phyloP scores from a whole-genome alignment of 2,797 vertebrate genomes.

The Lepus townsendii region DNA sequence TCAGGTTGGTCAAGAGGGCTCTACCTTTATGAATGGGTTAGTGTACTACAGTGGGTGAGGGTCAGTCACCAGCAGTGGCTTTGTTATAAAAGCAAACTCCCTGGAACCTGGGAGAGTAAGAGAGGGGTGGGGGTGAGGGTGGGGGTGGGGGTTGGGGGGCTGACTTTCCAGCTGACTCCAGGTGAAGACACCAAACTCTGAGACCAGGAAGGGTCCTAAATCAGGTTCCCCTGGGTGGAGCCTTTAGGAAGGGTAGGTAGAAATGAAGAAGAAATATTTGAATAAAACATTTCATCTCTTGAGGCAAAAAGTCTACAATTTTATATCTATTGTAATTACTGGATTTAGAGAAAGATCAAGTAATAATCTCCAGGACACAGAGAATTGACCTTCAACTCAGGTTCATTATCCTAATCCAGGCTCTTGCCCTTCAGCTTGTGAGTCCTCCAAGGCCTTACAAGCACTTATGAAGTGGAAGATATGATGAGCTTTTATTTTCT shows the following conservation, averaged over 20 bases:
- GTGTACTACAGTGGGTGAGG: too few species aligned
- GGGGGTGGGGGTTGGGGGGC: neutral
- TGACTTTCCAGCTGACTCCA: neutral
- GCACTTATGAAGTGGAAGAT: neutral
- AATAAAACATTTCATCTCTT: neutral
- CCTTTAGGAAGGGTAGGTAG: neutral
- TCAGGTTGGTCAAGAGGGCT: neutral
- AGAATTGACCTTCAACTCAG: neutral
- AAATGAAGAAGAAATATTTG: neutral
- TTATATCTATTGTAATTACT: neutral
- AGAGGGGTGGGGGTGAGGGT: too few species aligned
- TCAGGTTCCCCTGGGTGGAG: too few species aligned
- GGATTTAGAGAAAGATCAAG: neutral
- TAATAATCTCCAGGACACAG: neutral
- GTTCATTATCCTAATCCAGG: neutral
- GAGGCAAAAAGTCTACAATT: neutral
- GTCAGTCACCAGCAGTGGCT: too few species aligned
- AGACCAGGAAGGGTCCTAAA: neutral
- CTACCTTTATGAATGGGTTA: neutral
- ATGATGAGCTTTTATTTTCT: slow-evolving; percentile 6
- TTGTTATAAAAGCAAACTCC: too few species aligned
- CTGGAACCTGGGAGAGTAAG: too few species aligned
- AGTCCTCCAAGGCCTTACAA: neutral
- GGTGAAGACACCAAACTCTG: neutral
- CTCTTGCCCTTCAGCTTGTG: neutral